Conservation (phyloP, 1,140 invertebrate genomes). For the Drosophila sp. region DNA sequence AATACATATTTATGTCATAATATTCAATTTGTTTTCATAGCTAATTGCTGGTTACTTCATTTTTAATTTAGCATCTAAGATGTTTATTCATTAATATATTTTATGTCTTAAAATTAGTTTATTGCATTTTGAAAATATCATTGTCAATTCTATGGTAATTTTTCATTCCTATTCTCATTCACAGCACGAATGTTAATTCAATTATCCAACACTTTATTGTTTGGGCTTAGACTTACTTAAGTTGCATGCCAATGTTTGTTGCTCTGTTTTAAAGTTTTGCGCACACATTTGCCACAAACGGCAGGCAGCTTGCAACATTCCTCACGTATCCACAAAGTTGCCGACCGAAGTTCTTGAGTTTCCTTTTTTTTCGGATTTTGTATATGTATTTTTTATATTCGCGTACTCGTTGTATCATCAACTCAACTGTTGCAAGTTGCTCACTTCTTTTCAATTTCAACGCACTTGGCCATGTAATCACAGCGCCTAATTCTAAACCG, state of each 20-base stretch:
- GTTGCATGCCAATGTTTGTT: constrained; percentile 34
- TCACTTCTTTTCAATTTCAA: constrained; percentile 68
- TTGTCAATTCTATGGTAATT: not conserved
- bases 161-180: not conserved
- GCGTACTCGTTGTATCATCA: not conserved
- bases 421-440: constrained; percentile 36
- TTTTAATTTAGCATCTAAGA: too few species aligned
- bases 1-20: too few species aligned
- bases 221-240: constrained; percentile 16
- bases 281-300: constrained; percentile 1
- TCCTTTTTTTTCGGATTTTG: too few species aligned
- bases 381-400: too few species aligned
- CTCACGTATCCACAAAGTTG: constrained; percentile 33
- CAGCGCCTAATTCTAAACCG: constrained; percentile 78
- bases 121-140: too few species aligned
- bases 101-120: too few species aligned
- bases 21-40: too few species aligned
- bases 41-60: too few species aligned
- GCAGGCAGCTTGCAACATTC: constrained; percentile 37
- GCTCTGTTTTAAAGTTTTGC: constrained; percentile 28
- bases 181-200: constrained; percentile 19
- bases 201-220: constrained; percentile 37
- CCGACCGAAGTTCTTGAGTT: constrained; percentile 14
- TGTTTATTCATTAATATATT: too few species aligned
- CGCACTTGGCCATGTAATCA: constrained; percentile 70